Percentiles rank a stretch among this genome's conserved stretches.
These are phyloP conservation scores for Neotoma lepida DNA, from an alignment of 2,113 vertebrate genomes.

Conservation along the genomic window DNA sequence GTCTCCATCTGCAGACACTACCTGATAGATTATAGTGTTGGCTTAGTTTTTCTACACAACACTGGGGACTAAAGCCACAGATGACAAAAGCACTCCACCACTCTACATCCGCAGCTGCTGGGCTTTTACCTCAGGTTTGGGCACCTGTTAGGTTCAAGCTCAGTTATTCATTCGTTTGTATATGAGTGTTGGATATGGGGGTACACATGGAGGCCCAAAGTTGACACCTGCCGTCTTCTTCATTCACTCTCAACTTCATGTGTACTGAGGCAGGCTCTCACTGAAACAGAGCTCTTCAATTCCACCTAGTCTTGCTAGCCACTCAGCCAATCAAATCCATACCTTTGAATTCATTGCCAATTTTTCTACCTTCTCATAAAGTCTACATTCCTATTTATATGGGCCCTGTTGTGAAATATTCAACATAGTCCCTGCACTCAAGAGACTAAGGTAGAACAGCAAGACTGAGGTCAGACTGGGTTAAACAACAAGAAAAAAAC, in stretches of 20 bases:
- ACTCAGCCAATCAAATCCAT: not conserved
- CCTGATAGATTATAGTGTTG: not conserved
- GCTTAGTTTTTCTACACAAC: not conserved
- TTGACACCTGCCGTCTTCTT: not conserved
- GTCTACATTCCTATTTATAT: not conserved
- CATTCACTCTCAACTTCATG: not conserved
- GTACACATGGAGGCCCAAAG: not conserved
- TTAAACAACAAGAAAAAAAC: not conserved
- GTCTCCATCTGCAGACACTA: not conserved
- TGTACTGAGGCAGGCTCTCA: not conserved
- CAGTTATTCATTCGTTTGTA: not conserved
- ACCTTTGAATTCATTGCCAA: slow-evolving; percentile 26
- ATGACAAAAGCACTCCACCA: not conserved
- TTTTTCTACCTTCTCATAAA: slow-evolving; percentile 19
- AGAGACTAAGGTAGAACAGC: not conserved
- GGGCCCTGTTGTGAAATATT: not conserved
- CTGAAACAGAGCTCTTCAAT: not conserved
- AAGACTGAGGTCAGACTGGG: not conserved
- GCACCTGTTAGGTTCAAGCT: not conserved
- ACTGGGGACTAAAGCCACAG: not conserved
- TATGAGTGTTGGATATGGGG: not conserved
- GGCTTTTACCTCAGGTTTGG: not conserved
- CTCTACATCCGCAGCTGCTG: not conserved
- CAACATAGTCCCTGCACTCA: not conserved
- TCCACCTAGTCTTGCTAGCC: not conserved